Base-by-base conservation (phyloP, 2,888 invertebrate species). In the Drosophila neoperkinsi region DNA sequence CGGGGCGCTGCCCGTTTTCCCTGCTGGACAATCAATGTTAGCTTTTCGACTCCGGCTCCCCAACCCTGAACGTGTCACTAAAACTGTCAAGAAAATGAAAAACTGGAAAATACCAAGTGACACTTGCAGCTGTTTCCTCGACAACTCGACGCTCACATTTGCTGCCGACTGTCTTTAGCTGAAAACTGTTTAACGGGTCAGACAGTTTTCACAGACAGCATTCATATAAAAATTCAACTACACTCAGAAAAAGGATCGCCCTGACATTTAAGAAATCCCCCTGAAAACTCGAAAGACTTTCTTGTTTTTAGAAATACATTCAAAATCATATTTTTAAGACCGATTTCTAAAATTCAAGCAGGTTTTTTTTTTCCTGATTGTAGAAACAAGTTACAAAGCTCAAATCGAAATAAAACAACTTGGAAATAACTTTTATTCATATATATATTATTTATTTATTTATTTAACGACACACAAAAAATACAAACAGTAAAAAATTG, bases 121-220 rank as follows among this genome's bases (percentile, higher is more conserved):
- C 83, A 82, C 74, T 81, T 82, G 83, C 81, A 82, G 83, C 83
- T 82, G 83, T 73, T 73, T 69, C 61, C 76, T 57, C 71, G 57
- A 63, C 59, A 36, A 58, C 60, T 69, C 46, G 28, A 61, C 51
- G 49, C 63, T 60, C 72, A 50, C 16, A 46, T 46, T 46, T 25
- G 43, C 51, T 52, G 52, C 60, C 31, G 53, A 59, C 60, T 28
- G 52, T 53, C 66, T 64, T 63, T 33, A 49, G 51, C 52, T 59
- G 66, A 59, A 63, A 68, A 50, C 41, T 28, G 61, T 56, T 78
- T n/a, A 33, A 57, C 41, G 13, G n/a, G 11, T 31, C 31, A 46
- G 5, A 36, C 6, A 67, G 21, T 31, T 16, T 28, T 28, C 28
- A 28, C 28, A 5, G 28, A 16, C 16, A 16, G 46, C 13, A 25